Evolutionary conservation across 2,888 invertebrate genomes (phyloP).

Genomic region (Caenorhabditis becei): DNA sequence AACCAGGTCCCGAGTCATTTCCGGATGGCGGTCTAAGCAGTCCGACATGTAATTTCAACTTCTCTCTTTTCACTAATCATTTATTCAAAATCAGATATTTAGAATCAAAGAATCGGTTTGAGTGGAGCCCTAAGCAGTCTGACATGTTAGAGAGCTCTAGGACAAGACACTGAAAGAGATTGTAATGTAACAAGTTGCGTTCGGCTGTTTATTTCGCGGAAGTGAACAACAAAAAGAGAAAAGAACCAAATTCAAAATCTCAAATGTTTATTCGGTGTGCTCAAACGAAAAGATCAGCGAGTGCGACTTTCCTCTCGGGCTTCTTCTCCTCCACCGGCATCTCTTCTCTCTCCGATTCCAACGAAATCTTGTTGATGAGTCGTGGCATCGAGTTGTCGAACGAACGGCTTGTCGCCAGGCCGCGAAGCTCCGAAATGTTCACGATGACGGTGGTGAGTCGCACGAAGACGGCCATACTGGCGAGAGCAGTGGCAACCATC

Average conservation of each 20-base stretch:
- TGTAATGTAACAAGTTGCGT: too few relatives aligned
- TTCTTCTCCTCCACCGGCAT: constrained; percentile 9
- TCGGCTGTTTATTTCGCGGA: too few relatives aligned
- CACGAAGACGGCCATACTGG: constrained; percentile 36
- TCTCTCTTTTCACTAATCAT: too few relatives aligned
- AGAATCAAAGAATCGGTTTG: too few relatives aligned
- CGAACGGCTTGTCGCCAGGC: constrained; percentile 36
- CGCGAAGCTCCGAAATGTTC: constrained; percentile 22
- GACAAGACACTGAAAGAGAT: too few relatives aligned
- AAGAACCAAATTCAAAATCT: not conserved
- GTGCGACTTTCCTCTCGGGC: constrained; percentile 31
- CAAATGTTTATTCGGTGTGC: not conserved
- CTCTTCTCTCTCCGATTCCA: constrained; percentile 43
- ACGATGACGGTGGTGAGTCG: constrained; percentile 37
- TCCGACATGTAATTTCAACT: too few relatives aligned
- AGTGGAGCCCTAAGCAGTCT: too few relatives aligned
- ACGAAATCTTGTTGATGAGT: constrained; percentile 10
- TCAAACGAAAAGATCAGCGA: constrained; percentile 38
- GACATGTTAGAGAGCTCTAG: too few relatives aligned
- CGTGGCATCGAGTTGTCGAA: constrained; percentile 44
- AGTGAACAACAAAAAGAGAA: too few relatives aligned
- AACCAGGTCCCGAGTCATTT: too few relatives aligned
- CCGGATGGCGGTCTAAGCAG: too few relatives aligned
- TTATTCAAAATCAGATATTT: too few relatives aligned
- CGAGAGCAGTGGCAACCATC: constrained; percentile 36